phyloP scores from a whole-genome alignment of 35 echinoderm and acorn worm species.

The Apostichopus californicus region DNA sequence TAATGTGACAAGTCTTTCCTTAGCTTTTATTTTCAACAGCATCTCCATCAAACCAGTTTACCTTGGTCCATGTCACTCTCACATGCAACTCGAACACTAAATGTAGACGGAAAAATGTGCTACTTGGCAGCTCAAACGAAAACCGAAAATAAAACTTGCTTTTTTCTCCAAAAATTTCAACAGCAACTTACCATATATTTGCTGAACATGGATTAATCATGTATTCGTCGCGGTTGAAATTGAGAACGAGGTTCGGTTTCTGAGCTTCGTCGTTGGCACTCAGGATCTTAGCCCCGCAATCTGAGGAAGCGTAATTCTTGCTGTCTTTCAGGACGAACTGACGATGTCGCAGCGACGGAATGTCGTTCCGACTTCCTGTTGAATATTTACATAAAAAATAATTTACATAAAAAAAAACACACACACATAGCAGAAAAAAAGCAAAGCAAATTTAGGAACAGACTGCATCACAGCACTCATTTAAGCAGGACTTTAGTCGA shows the following conservation, averaged over 20 bases:
- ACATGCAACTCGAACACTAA: too few species aligned
- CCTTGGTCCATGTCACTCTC: too few species aligned
- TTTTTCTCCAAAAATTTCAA: not conserved
- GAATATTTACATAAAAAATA: not conserved
- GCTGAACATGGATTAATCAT: conserved; percentile 97
- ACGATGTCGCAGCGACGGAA: conserved; percentile 12
- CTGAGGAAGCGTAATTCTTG: conserved; percentile 91
- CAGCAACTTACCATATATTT: conserved; percentile 77
- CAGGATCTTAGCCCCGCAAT: conserved; percentile 89
- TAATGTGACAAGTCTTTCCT: too few species aligned
- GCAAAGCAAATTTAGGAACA: not conserved
- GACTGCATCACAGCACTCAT: not conserved
- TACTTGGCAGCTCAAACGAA: too few species aligned
- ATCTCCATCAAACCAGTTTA: too few species aligned
- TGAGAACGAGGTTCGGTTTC: conserved; percentile 74
- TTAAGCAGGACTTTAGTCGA: too few species aligned
- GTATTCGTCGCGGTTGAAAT: conserved; percentile 86
- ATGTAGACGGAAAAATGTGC: too few species aligned
- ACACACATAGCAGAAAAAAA: not conserved
- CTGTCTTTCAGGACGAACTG: conserved; percentile 80
- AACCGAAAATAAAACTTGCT: too few species aligned
- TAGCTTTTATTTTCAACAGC: too few species aligned
- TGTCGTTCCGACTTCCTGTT: not conserved
- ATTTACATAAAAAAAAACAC: not conserved
- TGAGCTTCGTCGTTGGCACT: conserved; percentile 77